Base-by-base conservation (phyloP, 2,113 vertebrate species). In the Agapornis roseicollis region DNA sequence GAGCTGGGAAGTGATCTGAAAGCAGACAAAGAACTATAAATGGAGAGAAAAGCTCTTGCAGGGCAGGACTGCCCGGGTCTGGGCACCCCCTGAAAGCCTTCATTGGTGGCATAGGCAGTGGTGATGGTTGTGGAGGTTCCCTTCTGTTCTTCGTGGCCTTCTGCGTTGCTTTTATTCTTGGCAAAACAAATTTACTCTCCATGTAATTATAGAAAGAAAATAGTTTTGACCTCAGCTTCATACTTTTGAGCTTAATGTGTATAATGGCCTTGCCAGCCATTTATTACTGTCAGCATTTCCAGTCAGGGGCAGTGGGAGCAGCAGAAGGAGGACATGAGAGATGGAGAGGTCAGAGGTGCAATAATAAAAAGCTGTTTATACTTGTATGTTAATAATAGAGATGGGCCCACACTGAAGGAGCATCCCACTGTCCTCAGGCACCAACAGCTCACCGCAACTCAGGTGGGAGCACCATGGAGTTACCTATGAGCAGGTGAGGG, bases 171-270 rank as follows among this genome's bases (percentile, higher is more conserved):
- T 92, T 92, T 87, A 69, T 94, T 96, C 93, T 76, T 72, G 90
- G 91, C 90, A 95, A 93, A 97, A 96, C 7, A 24, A 90, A 95
- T 94, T 92, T 89, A 76, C 65, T 88, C 37, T 82, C 88, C 44
- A 8, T 65, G 71, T 95, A 96, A 96, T 97, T 96, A 94, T 41
- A 78, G 87, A 90, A 97, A 83, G 84, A 95, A 97, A 95, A 97
- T 80, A 88, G 78, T 95, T 97, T 96, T 97, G 85, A 78, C 96
- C 90, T 93, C 84, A 9, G 91, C 91, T 93, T 56, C 90, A 60
- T 69, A 60, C 80, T 96, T 95, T 78, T 85, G 82, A 86, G 68
- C 91, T 94, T 95, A 94, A 97, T 88, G 94, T 93, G 85, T 88
- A 58, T 96, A 96, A 97, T 94, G 97, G 89, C 71, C 93, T 89